Base-by-base conservation (phyloP, 2,888 invertebrate genomes). In the Drosophila buzzatii region DNA sequence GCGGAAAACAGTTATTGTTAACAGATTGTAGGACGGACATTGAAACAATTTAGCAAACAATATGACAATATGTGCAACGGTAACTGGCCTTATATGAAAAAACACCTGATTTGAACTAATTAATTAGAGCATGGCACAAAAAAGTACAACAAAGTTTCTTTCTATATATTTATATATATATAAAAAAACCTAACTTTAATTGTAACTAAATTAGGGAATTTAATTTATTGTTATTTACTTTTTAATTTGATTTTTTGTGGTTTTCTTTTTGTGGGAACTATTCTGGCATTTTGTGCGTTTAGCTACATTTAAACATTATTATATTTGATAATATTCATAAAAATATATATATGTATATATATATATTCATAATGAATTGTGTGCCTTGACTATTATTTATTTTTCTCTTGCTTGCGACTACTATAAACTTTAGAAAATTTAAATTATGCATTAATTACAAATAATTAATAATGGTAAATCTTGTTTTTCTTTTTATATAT, bases 11-110 rank as follows among this genome's bases (percentile, higher is more conserved):
- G 27, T 77, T 77, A 55, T 60, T 33, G 58, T 64, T 81, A 88
- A 88, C 81, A 90, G 68, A 88, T 78, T 52, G 42, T 67, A 90
- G 84, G 89, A 90, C 90, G 89, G 89, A 86, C 81, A 85, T 75
- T 76, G 73, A 90, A 82, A 82, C 55, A 78, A 89, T 85, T 81
- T 79, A 60, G 76, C 70, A 82, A 80, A 76, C 65, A 49, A 69
- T 72, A 70, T 65, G 55, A 73, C 67, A 47, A 68, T 68, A 70
- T 65, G 8, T 39, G 20, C 57, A 68, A 72, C 64, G 52, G 35
- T 60, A 66, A 58, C 37, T 51, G 51, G 37, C 45, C 58, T 60
- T 65, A 45, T 61, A 33, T 16, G 41, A 27, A 44, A 42, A 55
- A 72, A 53, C 37, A 53, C 59, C 64, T 68, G 79, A 67, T 62